Base-by-base conservation (phyloP, 2,113 vertebrate genomes). In the Odobenus rosmarus region DNA sequence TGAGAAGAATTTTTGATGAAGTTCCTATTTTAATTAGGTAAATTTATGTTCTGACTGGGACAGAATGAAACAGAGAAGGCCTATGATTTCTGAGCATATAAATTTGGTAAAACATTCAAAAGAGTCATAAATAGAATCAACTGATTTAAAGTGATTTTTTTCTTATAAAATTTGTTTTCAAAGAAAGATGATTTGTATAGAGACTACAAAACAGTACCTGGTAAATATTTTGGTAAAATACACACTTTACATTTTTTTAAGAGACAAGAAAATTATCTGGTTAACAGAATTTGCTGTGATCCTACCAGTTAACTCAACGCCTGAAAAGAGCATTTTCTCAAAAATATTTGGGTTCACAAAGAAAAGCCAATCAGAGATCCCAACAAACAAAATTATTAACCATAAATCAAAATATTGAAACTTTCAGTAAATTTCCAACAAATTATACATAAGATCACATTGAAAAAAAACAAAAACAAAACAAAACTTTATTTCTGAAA, bases 1-100 rank as follows among this genome's bases (percentile, higher is more conserved):
- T 67, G 93, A 95, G 28, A 84, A 94, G 88, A 96, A 96, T 95
- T 91, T 88, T 42, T 97, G 49, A 95, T 93, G 88, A 94, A 88
- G 33, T 85, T 97, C 71, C 36, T 88, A 86, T 95, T 97, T 95
- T 96, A 96, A 95, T 80, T 53, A 49, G 59, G 69, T 93, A 95
- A 76, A 91, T 95, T 90, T 93, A 84, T 95, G 71, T 95, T 93
- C 93, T 57, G 24, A 82, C 26, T 62, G 46, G 77, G 85, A 95
- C 46, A 94, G 86, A 94, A 90, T 24, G 82, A 95, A 93, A 97
- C 23, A 55, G 85, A 85, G 77, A 90, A 82, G 24, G 23, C 36
- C 90, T 77, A 55, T 76, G 82, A 77, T 93, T 90, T 95, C n/a
- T 28, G 15, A 76, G 76, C n/a, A 89, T 64, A 67, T 71, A 61